Base-by-base conservation (phyloP, 35 echinoderm and acorn worm species). In the Lytechinus variegatus region DNA sequence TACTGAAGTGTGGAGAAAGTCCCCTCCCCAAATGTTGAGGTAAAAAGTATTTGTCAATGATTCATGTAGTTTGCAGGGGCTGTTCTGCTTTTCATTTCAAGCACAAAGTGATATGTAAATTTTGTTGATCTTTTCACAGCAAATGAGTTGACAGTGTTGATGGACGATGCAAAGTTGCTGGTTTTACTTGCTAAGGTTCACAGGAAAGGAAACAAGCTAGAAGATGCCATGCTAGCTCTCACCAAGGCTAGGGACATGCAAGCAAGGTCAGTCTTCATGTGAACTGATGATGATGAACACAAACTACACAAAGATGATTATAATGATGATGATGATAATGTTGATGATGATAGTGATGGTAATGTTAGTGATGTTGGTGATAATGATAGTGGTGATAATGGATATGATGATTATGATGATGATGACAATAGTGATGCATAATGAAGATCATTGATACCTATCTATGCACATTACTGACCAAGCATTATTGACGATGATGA, bases 221-320 rank as follows among this genome's bases (percentile, higher is more conserved):
- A 99, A 21, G 97, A 99, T 91, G 94, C 97, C 55, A 97, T 98
- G 97, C 94, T 99, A 52, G 97, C 98, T 87, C 96, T 99, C 51
- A 97, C 96, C 28, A 99, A 99, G 71, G 98, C 98, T 12, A 98
- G 98, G 91, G 98, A 99, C 87, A 93, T 96, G 56, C 98, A 99
- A 94, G 98, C 97, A 55, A 97, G 97, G 98, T 99, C 71, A 92
- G 89, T 6, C 66, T n/a, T 24, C 1, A 5, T 79, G 3, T n/a
- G n/a, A 16, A 0, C 1, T 90, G 88, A 90, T 89, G 27, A 27
- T 89, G 28, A 89, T 89, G 87, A 89, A 44, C 27, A 89, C 51
- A 28, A 44, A 44, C 1, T 4, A 44, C 33, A 44, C 51, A 24
- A 89, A 44, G 28, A 89, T 89, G 87, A 89, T 89, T 0, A 89